Evolutionary conservation across 2,113 vertebrate genomes (phyloP).

Genomic region (Proteles cristata): DNA sequence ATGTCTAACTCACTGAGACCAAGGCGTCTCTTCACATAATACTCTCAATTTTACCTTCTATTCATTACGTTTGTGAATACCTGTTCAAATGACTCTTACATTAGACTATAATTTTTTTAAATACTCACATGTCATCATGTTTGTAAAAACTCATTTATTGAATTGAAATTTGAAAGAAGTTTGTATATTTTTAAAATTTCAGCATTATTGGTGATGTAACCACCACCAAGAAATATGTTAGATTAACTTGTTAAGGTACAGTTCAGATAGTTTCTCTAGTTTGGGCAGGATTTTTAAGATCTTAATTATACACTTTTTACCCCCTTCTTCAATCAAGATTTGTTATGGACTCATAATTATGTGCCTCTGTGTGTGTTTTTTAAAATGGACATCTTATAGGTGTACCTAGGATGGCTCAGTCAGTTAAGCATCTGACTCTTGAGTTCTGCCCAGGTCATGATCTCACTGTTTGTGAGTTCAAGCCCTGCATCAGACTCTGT

Average conservation of each 20-base stretch:
- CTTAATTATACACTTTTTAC: neutral
- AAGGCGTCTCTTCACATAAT: neutral
- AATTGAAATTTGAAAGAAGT: neutral
- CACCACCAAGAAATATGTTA: neutral
- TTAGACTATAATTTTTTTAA: neutral
- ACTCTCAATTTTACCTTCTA: neutral
- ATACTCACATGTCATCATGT: neutral
- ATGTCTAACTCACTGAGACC: too few species aligned
- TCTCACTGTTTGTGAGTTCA: too few species aligned
- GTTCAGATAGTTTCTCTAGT: neutral
- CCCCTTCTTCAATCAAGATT: neutral
- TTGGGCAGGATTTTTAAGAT: neutral
- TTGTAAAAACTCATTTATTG: conserved; percentile 9
- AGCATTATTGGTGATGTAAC: neutral
- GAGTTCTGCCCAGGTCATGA: too few species aligned
- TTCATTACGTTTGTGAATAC: neutral
- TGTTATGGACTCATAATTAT: neutral
- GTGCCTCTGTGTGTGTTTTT: neutral
- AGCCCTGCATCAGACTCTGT: too few species aligned
- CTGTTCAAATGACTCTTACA: neutral
- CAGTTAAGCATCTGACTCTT: too few species aligned
- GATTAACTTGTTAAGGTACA: neutral
- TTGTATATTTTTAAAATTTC: neutral
- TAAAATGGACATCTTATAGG: neutral
- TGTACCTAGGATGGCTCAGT: too few species aligned